phyloP scores from a whole-genome alignment of 1,140 invertebrate genomes.

The Vanessa tameamea region DNA sequence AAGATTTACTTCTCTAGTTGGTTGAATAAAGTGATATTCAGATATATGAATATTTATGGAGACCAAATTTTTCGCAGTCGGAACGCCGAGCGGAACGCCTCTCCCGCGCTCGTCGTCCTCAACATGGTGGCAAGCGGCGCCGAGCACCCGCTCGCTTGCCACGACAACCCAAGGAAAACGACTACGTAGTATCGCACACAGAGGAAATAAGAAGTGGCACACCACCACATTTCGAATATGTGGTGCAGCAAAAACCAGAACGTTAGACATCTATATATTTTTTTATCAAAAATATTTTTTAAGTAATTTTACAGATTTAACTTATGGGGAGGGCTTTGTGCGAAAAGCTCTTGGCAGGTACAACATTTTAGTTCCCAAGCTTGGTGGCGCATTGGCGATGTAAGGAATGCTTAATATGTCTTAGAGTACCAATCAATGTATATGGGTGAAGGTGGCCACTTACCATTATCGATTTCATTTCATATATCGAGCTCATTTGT shows the following conservation, averaged over 20 bases:
- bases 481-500: too few species aligned
- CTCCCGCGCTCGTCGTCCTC: slow-evolving; percentile 69
- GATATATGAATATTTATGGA: too few species aligned
- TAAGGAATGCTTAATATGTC: too few species aligned
- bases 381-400: too few species aligned
- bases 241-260: slow-evolving; percentile 58
- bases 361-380: too few species aligned
- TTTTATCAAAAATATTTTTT: neutral
- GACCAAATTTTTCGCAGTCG: slow-evolving; percentile 46
- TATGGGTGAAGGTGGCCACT: too few species aligned
- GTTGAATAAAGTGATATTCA: too few species aligned
- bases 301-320: neutral
- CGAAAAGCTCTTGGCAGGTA: too few species aligned
- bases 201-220: slow-evolving; percentile 60
- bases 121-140: slow-evolving; percentile 65
- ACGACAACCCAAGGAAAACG: slow-evolving; percentile 69
- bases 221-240: slow-evolving; percentile 65
- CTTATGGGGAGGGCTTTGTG: too few species aligned
- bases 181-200: slow-evolving; percentile 47
- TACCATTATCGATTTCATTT: too few species aligned
- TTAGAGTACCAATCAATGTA: too few species aligned
- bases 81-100: slow-evolving; percentile 71
- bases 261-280: slow-evolving; percentile 39
- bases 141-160: slow-evolving; percentile 54
- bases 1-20: neutral